phyloP scores from a whole-genome alignment of 2,113 vertebrate species.

The Oxygymnocypris stewartii region DNA sequence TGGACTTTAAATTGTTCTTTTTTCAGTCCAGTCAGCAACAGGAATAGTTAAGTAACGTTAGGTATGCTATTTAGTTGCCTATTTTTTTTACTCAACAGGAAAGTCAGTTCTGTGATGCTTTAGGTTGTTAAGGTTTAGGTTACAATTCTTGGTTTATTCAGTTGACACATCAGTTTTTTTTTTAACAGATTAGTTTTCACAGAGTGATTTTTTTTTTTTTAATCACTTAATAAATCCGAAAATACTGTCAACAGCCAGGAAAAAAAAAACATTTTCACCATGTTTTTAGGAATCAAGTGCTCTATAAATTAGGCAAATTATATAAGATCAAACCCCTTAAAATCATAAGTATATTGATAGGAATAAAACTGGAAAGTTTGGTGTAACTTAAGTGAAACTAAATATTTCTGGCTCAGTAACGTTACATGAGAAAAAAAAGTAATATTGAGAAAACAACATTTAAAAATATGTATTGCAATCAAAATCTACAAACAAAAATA shows the following conservation, averaged over 20 bases:
- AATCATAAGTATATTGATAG: background rate
- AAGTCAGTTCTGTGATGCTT: background rate
- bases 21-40: background rate
- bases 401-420: background rate
- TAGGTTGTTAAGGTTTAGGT: background rate
- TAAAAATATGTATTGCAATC: background rate
- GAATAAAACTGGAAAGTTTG: background rate
- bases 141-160: background rate
- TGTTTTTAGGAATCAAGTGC: background rate
- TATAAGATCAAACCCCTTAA: background rate
- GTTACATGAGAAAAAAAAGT: background rate
- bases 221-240: background rate
- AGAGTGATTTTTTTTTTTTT: background rate
- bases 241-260: background rate
- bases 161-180: too few relatives aligned
- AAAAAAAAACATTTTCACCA: background rate
- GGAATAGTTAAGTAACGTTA: background rate
- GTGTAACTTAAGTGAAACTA: background rate
- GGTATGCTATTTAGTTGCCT: background rate
- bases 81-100: background rate
- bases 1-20: slow-evolving; percentile 3
- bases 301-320: background rate
- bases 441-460: background rate
- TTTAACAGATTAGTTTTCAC: background rate
- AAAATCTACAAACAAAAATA: background rate